Percentiles rank a stretch among this genome's conserved stretches.
Evolutionary conservation across 2,888 invertebrate genomes (phyloP).

Genomic region (Cheiracanthium punctorium): DNA sequence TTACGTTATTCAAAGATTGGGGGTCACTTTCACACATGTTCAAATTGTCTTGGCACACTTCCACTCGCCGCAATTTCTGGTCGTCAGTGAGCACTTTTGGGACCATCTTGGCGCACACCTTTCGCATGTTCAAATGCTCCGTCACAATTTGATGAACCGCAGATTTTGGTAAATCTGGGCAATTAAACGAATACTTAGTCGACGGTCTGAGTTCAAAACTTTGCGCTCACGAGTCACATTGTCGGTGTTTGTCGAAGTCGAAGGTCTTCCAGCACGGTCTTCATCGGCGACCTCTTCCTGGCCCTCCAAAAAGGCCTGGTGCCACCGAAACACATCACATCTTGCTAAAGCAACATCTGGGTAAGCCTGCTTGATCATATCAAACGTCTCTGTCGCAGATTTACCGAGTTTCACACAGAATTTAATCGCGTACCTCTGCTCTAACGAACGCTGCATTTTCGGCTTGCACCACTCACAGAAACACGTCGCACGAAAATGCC

Average conservation of each 20-base stretch:
- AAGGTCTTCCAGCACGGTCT: constrained; percentile 30
- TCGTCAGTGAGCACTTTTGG: constrained; percentile 18
- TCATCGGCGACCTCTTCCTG: constrained; percentile 46
- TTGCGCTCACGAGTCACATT: constrained; percentile 25
- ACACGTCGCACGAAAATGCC: no score
- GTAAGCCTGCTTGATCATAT: no score
- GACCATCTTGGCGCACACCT: no score
- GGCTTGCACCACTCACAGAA: no score
- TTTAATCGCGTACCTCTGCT: no score
- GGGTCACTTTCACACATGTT: constrained; percentile 19
- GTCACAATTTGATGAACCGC: constrained; percentile 11
- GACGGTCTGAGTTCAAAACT: constrained; percentile 29
- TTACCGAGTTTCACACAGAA: no score
- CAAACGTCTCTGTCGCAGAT: no score
- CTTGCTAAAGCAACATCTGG: no score
- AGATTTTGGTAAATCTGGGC: constrained; percentile 14
- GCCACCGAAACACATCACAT: not conserved
- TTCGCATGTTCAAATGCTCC: constrained; percentile 1
- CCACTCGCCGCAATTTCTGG: constrained; percentile 9
- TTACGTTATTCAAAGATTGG: constrained; percentile 9
- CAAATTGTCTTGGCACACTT: constrained; percentile 9
- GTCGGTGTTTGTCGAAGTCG: constrained; percentile 19
- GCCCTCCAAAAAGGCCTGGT: constrained; percentile 26
- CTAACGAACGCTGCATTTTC: no score
- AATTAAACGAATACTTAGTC: constrained; percentile 43